phyloP scores from a whole-genome alignment of 2,888 invertebrate species.

The Craniophora ligustri region DNA sequence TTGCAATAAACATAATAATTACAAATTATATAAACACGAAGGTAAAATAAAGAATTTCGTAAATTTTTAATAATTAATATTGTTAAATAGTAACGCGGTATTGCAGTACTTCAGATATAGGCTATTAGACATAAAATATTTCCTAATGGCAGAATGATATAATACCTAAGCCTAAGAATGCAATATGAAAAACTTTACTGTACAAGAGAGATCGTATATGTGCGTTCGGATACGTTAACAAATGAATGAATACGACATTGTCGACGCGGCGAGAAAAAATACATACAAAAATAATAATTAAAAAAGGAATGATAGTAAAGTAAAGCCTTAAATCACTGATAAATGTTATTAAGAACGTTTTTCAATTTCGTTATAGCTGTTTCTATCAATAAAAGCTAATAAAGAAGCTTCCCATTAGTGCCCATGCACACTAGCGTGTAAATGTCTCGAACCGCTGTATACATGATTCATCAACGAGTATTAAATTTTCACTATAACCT shows the following conservation, averaged over 20 bases:
- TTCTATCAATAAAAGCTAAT: conserved; percentile 43
- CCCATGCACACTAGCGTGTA: conserved; percentile 52
- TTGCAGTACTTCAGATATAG: conserved; percentile 35
- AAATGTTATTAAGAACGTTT: conserved; percentile 23
- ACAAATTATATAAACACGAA: too few species aligned
- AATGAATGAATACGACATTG: conserved; percentile 36
- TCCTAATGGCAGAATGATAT: conserved; percentile 56
- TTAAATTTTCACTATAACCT: conserved; percentile 86
- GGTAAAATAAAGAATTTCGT: too few species aligned
- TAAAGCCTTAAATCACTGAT: conserved; percentile 48
- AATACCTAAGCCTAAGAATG: conserved; percentile 59
- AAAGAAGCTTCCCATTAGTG: conserved; percentile 53
- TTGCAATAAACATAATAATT: too few species aligned
- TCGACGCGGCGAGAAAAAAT: conserved; percentile 41
- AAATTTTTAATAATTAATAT: too few species aligned
- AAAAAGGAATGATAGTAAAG: conserved; percentile 58
- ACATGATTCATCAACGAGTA: conserved; percentile 82
- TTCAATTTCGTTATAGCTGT: conserved; percentile 33
- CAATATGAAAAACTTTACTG: conserved; percentile 60
- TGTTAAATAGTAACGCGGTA: conserved; percentile 31
- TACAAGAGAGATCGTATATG: conserved; percentile 73
- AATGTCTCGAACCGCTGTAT: conserved; percentile 66
- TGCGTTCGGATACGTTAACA: conserved; percentile 68
- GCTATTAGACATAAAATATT: conserved; percentile 48
- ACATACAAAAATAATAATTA: conserved; percentile 36